These are phyloP conservation scores for Lepidocolaptes lacrymiger DNA, from an alignment of 2,797 vertebrate species.

Conservation along the genomic window DNA sequence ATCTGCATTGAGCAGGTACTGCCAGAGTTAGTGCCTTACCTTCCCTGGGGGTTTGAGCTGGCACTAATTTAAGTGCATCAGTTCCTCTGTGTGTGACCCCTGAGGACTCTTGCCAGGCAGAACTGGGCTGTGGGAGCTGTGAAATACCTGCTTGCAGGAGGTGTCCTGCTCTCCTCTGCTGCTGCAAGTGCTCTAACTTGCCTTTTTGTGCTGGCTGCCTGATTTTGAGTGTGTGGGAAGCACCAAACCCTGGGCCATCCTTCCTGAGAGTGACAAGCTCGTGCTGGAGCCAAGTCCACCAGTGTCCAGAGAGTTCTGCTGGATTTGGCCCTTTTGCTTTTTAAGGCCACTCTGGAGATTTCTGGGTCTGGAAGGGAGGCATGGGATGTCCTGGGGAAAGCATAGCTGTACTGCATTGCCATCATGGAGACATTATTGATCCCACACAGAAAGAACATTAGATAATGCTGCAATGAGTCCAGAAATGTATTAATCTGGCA, in stretches of 20 bases:
- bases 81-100: neutral
- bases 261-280: neutral
- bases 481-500: neutral
- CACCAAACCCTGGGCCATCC: fast-evolving
- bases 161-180: neutral
- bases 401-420: fast-evolving
- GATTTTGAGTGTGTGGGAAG: neutral
- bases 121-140: neutral
- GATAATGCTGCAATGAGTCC: neutral
- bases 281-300: fast-evolving
- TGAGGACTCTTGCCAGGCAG: neutral
- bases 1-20: neutral
- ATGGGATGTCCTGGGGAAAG: neutral
- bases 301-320: fast-evolving
- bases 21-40: neutral
- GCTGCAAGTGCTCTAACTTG: neutral
- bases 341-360: neutral
- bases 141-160: neutral
- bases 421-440: neutral
- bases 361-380: neutral
- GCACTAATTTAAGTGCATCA: neutral
- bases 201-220: neutral
- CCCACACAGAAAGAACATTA: neutral
- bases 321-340: neutral
- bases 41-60: neutral